phyloP scores from a whole-genome alignment of 2,113 vertebrate species.

The Melanerpes aurifrons region DNA sequence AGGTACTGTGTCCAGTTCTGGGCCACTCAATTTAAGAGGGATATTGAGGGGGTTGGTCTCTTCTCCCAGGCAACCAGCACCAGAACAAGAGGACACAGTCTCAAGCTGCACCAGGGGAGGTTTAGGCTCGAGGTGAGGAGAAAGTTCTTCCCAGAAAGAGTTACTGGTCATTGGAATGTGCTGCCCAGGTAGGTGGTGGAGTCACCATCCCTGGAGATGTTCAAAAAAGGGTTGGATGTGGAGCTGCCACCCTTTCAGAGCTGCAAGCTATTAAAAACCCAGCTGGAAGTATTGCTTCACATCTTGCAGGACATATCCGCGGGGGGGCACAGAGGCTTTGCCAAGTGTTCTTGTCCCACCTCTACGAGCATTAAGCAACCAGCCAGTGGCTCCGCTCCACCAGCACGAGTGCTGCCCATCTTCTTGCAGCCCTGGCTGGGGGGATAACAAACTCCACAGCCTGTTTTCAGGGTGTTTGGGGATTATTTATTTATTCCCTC shows the following conservation, averaged over 20 bases:
- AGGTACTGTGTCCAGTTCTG: too few relatives aligned
- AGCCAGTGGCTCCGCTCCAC: rapidly evolving
- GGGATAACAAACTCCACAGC: rapidly evolving
- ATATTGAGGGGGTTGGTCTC: too few relatives aligned
- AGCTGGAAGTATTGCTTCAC: slow-evolving; percentile 20
- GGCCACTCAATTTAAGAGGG: too few relatives aligned
- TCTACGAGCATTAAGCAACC: neutral
- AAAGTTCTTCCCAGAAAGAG: too few relatives aligned
- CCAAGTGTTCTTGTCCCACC: neutral
- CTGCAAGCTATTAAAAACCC: neutral
- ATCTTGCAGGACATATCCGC: neutral
- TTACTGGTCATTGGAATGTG: too few relatives aligned
- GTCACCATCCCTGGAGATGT: too few relatives aligned
- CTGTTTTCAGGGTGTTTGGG: neutral
- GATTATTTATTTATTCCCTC: neutral
- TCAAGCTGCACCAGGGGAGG: too few relatives aligned
- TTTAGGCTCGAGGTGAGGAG: too few relatives aligned
- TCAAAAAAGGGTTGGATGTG: too few relatives aligned
- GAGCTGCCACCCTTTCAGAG: neutral
- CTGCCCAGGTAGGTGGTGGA: too few relatives aligned
- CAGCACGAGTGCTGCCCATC: neutral
- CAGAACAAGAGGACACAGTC: too few relatives aligned
- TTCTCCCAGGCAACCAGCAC: too few relatives aligned
- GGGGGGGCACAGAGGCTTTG: neutral
- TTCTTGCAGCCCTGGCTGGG: neutral